Base-by-base conservation (phyloP, 2,888 invertebrate species). In the Diachrysia chrysitis region DNA sequence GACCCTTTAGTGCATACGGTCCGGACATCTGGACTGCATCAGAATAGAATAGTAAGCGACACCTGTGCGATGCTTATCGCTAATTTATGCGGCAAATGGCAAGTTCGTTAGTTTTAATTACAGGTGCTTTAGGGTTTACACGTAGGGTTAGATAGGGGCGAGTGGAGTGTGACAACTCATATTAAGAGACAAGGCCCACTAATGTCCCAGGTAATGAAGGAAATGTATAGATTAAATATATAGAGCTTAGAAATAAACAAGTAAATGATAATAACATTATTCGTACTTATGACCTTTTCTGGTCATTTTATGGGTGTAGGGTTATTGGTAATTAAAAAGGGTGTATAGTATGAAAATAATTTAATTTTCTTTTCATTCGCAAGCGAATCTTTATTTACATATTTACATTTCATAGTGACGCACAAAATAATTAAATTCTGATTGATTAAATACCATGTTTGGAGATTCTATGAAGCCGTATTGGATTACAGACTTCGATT, bases 61-160 rank as follows among this genome's bases (percentile, higher is more conserved):
- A 91, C 91, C 91, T 91, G 91, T 90, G 84, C 82, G 85, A 87
- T 89, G 78, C 60, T 78, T 85, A 90, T 90, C 87, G 74, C 69
- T 76, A 82, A 85, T 85, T 77, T 83, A 85, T 83, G 70, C 71
- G 70, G 70, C 82, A 84, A 79, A 83, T 83, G 82, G 81, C 71
- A 56, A 76, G 65, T 68, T 71, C 79, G 79, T 81, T 76, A 56
- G 10, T 62, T 51, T 61, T 78, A 73, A 78, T 63, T 69, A 78
- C 78, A 78, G 55, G 69, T 75, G 74, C 42, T 51, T 67, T 66
- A 62, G 64, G 68, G 73, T 63, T 64, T n/a, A 42, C n/a, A 42
- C 42, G 42, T 37, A 37, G 12, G 35, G 16, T n/a, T n/a, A n/a
- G n/a, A n/a, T n/a, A 16, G 7, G 42, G 16, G n/a, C n/a, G n/a